Evolutionary conservation across 1,140 invertebrate genomes (phyloP).

Genomic region (Pseudomyrmex flavicornis): DNA sequence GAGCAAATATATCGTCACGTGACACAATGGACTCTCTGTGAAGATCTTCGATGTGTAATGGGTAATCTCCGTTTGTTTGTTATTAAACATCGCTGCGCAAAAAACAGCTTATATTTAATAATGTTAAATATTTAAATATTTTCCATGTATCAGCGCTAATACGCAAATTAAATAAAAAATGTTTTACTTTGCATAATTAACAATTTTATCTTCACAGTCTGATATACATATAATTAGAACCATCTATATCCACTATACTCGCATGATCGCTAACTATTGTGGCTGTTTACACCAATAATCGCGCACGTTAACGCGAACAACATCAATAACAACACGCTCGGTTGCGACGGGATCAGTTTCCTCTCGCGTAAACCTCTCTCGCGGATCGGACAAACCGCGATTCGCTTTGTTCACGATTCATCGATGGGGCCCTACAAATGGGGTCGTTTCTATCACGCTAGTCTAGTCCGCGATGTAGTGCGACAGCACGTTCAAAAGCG

Average conservation of each 20-base stretch:
- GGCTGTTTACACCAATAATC: conserved; percentile 58
- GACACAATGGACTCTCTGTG: no score
- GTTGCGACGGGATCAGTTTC: conserved; percentile 49
- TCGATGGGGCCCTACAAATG: conserved; percentile 67
- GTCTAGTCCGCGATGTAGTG: conserved; percentile 45
- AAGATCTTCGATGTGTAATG: no score
- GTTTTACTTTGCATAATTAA: not conserved
- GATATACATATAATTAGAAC: conserved; percentile 29
- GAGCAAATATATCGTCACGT: no score
- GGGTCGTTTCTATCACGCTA: conserved; percentile 58
- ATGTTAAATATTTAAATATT: no score
- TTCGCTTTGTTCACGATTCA: conserved; percentile 73
- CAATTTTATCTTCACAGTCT: not conserved
- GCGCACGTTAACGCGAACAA: conserved; percentile 59
- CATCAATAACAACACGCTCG: conserved; percentile 70
- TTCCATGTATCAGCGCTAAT: no score
- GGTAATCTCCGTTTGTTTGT: no score
- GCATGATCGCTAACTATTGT: conserved; percentile 32
- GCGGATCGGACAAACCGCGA: conserved; percentile 70
- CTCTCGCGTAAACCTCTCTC: conserved; percentile 61
- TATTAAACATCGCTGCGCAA: no score
- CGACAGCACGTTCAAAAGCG: conserved; percentile 50
- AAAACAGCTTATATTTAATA: no score
- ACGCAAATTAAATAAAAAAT: no score
- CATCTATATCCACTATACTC: conserved; percentile 16